These are phyloP conservation scores for Halcyon smyrnensis DNA, from an alignment of 2,797 vertebrate species.

Conservation along the genomic window DNA sequence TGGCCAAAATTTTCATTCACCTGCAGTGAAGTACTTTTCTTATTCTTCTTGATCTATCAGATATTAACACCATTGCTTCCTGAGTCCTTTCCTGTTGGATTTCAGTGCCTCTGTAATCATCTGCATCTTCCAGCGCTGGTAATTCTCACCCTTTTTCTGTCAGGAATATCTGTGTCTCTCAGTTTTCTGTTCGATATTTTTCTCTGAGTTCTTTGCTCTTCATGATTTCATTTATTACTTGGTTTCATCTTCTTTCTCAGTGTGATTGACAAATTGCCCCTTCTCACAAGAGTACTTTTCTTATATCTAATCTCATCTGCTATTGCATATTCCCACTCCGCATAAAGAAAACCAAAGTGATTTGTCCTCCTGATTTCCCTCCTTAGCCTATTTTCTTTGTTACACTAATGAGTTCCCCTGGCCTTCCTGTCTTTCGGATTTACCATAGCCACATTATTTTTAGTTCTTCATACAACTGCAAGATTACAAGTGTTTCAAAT, in stretches of 20 bases:
- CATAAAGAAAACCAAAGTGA: background rate
- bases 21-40: background rate
- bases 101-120: background rate
- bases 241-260: background rate
- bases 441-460: background rate
- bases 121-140: background rate
- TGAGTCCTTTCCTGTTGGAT: background rate
- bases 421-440: background rate
- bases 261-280: constrained; percentile 7
- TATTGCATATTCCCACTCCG: background rate
- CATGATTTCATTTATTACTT: background rate
- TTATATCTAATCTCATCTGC: background rate
- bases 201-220: background rate
- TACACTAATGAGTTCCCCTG: background rate
- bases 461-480: background rate
- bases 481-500: background rate
- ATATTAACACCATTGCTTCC: background rate
- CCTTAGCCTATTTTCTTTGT: background rate
- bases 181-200: background rate
- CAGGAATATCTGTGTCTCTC: background rate
- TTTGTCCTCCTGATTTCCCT: background rate
- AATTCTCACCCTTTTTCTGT: constrained; percentile 4
- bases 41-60: background rate
- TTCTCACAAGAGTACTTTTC: background rate
- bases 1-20: background rate